phyloP scores from a whole-genome alignment of 2,888 invertebrate genomes.

The Mesorhabditis sp. region DNA sequence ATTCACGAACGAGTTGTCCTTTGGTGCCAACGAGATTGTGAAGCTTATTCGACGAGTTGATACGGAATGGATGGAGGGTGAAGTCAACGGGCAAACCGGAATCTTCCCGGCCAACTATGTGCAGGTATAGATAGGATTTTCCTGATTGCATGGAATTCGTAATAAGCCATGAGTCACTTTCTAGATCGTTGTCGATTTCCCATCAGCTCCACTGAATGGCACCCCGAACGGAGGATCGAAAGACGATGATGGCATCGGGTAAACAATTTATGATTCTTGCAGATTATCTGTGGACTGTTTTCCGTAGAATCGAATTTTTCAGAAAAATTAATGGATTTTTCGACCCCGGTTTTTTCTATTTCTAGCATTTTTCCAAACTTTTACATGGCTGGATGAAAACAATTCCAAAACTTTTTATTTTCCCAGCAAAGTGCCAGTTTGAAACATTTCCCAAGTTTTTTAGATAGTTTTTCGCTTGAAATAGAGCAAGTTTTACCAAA shows the following conservation, averaged over 20 bases:
- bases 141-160: not conserved
- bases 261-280: conserved; percentile 5
- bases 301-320: not conserved
- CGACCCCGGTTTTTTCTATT: too few relatives aligned
- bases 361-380: too few relatives aligned
- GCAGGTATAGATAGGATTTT: conserved; percentile 10
- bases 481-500: too few relatives aligned
- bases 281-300: not conserved
- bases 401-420: too few relatives aligned
- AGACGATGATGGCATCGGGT: conserved; percentile 10
- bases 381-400: too few relatives aligned
- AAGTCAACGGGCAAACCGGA: conserved; percentile 20
- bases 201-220: conserved; percentile 17
- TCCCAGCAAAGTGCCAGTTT: too few relatives aligned
- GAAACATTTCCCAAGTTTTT: too few relatives aligned
- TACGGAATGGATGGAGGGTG: conserved; percentile 42
- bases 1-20: conserved; percentile 41
- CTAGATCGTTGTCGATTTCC: conserved; percentile 29
- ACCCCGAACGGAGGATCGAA: conserved; percentile 9
- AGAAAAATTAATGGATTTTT: not conserved
- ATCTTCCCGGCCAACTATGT: conserved; percentile 34
- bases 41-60: conserved; percentile 30
- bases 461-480: too few relatives aligned
- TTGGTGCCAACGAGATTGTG: conserved; percentile 43
- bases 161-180: not conserved